phyloP scores from a whole-genome alignment of 2,888 invertebrate genomes.

The Hypselothyrea guttata region DNA sequence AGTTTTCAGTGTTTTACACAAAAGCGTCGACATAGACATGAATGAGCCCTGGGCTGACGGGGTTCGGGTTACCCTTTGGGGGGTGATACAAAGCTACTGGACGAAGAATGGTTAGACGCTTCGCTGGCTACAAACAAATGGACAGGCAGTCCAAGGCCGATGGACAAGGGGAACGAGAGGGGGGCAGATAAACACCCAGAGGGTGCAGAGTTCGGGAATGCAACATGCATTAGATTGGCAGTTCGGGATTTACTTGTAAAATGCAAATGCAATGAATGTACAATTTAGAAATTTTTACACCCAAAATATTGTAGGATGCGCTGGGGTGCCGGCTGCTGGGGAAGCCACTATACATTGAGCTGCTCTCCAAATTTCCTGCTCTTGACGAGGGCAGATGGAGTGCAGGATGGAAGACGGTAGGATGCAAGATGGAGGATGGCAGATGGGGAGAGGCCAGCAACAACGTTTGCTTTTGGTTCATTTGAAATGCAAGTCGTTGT shows the following conservation, averaged over 20 bases:
- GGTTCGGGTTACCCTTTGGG: conserved; percentile 2
- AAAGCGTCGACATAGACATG: conserved; percentile 69
- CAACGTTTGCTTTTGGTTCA: conserved; percentile 42
- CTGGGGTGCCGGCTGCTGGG: conserved; percentile 22
- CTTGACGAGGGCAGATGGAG: not conserved
- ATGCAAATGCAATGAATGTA: conserved; percentile 77
- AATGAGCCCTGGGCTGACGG: conserved; percentile 33
- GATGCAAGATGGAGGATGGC: conserved; percentile 3
- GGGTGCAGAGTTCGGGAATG: conserved; percentile 48
- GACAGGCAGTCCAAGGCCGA: conserved; percentile 27
- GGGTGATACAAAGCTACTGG: conserved; percentile 41
- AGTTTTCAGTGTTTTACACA: conserved; percentile 73
- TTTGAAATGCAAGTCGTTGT: conserved; percentile 72
- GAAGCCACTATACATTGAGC: conserved; percentile 33
- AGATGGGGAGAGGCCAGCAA: not conserved
- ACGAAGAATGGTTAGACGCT: conserved; percentile 75
- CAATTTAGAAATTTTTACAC: conserved; percentile 76
- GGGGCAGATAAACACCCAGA: too few relatives aligned
- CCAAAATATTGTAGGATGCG: conserved; percentile 64
- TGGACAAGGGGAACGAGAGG: conserved; percentile 1
- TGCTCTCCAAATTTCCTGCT: conserved; percentile 40
- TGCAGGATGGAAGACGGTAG: not conserved
- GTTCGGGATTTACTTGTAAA: conserved; percentile 77
- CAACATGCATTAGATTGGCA: conserved; percentile 77
- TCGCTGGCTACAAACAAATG: conserved; percentile 70